Conservation (phyloP, 2,113 vertebrate genomes). For the Notothenia rossii region DNA sequence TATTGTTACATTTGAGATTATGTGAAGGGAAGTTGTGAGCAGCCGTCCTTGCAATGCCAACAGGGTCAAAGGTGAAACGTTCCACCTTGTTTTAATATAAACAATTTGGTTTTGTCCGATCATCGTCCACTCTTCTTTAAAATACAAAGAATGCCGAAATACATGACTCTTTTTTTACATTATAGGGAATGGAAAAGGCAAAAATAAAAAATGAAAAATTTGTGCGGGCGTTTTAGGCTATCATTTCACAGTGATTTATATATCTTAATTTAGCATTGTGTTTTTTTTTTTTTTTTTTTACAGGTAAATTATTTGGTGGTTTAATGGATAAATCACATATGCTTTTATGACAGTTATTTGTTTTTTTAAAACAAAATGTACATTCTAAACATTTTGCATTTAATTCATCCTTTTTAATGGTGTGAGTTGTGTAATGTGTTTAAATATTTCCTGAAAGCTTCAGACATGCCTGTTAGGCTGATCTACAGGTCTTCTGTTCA, state of each 20-base stretch:
- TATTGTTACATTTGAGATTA: neutral
- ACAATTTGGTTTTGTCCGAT: conserved; percentile 24
- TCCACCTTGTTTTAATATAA: conserved; percentile 37
- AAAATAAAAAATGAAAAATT: neutral
- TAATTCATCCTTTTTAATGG: conserved; percentile 1
- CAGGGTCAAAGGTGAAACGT: conserved; percentile 52
- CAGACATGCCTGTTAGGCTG: conserved; percentile 71
- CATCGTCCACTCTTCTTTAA: neutral
- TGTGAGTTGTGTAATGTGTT: conserved; percentile 81
- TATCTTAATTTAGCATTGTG: neutral
- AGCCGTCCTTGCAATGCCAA: conserved; percentile 12
- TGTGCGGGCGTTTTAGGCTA: too few relatives aligned
- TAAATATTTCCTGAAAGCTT: conserved; percentile 75
- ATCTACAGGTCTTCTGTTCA: conserved; percentile 69
- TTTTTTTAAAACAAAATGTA: too few relatives aligned
- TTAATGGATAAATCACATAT: neutral
- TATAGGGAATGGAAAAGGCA: neutral
- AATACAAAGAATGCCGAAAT: conserved; percentile 28
- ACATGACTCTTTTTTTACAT: neutral
- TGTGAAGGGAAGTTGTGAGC: neutral
- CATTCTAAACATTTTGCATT: conserved; percentile 16
- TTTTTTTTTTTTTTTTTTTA: neutral
- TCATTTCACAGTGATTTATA: too few relatives aligned
- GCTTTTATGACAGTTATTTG: neutral
- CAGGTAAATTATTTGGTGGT: neutral